Conservation (phyloP, 2,797 vertebrate genomes). For the Gallinago stenura region DNA sequence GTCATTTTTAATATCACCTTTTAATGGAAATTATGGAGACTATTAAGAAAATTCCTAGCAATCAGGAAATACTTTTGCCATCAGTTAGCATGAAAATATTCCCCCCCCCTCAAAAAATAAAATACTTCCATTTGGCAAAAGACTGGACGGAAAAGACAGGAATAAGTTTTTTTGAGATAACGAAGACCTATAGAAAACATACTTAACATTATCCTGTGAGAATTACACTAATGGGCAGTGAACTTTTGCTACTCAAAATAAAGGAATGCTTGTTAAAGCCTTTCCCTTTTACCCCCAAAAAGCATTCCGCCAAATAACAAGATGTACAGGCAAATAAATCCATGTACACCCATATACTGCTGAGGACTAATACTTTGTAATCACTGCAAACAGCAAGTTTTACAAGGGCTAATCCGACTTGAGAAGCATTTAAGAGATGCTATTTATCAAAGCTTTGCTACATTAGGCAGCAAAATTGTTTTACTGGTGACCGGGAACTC, state of each 20-base stretch:
- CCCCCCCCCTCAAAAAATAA: neutral
- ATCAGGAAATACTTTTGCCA: neutral
- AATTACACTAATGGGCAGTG: neutral
- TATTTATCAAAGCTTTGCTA: neutral
- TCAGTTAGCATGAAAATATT: neutral
- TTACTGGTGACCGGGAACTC: neutral
- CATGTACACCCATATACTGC: neutral
- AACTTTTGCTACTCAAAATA: conserved; percentile 5
- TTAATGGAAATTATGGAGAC: neutral
- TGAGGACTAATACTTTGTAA: neutral
- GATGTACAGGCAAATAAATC: conserved; percentile 23
- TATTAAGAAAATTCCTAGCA: neutral
- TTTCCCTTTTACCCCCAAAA: neutral
- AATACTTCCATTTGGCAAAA: neutral
- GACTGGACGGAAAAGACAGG: neutral
- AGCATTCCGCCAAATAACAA: conserved; percentile 19
- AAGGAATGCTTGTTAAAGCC: neutral
- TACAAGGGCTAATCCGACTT: neutral
- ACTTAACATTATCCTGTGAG: neutral
- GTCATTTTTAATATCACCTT: neutral
- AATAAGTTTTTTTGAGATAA: neutral
- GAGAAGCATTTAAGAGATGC: neutral
- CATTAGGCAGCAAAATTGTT: neutral
- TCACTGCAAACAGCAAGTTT: neutral
- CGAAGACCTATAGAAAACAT: neutral